These are phyloP conservation scores for Heliconius eleuchia DNA, from an alignment of 1,140 invertebrate genomes.

Conservation along the genomic window DNA sequence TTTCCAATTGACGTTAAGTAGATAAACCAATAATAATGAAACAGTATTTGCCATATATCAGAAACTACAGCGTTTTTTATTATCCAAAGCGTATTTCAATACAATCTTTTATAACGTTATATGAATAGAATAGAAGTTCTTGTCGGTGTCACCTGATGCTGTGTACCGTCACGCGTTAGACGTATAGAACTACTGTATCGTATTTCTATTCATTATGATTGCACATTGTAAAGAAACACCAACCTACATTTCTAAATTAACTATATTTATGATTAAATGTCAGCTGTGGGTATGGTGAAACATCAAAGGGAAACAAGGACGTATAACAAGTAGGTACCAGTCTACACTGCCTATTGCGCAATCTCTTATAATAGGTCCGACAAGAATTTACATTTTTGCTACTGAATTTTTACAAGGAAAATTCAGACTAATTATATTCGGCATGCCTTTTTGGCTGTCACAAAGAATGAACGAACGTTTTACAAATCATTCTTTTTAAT, in stretches of 20 bases:
- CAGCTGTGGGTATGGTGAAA: conserved; percentile 6
- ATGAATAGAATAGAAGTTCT: conserved; percentile 42
- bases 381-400: conserved; percentile 1
- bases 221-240: conserved; percentile 40
- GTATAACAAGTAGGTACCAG: neutral
- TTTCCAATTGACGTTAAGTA: neutral
- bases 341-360: neutral
- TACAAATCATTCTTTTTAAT: conserved; percentile 1
- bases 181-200: conserved; percentile 55
- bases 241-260: conserved; percentile 31
- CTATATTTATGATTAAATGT: conserved; percentile 1
- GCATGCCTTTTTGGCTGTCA: conserved; percentile 1
- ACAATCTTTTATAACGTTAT: neutral
- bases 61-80: neutral
- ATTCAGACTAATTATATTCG: conserved; percentile 1
- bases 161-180: conserved; percentile 42
- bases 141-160: conserved; percentile 55
- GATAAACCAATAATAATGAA: neutral
- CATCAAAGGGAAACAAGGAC: conserved; percentile 13
- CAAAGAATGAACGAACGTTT: neutral
- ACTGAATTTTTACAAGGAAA: neutral
- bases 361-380: neutral
- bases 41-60: neutral
- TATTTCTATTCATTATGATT: conserved; percentile 45
- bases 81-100: conserved; percentile 7